A percentile compares a stretch with the other conserved stretches of the same genome.
These are phyloP conservation scores for Ectemnius continuus DNA, from an alignment of 2,888 invertebrate species.

Conservation along the genomic window DNA sequence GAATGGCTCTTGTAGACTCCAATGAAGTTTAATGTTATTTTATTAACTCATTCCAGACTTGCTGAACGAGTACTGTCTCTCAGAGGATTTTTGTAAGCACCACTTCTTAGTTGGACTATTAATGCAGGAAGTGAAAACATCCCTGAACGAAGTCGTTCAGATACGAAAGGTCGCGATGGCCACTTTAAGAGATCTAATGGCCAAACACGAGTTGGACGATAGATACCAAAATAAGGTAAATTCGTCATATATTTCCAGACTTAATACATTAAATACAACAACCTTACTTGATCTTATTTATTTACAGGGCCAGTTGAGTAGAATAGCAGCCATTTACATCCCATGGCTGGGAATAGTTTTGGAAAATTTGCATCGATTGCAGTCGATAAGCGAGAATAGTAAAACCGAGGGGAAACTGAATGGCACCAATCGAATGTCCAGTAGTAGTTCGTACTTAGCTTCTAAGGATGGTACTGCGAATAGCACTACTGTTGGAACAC, in stretches of 20 bases:
- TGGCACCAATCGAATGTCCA: constrained; percentile 80
- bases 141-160: constrained; percentile 91
- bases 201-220: constrained; percentile 96
- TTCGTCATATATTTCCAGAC: background rate
- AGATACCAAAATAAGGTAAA: constrained; percentile 88
- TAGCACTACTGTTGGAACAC: constrained; percentile 64
- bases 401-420: constrained; percentile 76
- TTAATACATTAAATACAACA: background rate
- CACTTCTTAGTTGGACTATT: constrained; percentile 95
- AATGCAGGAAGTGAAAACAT: constrained; percentile 91
- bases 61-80: constrained; percentile 82
- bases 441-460: constrained; percentile 81
- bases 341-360: constrained; percentile 93
- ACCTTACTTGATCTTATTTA: constrained; percentile 8
- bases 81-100: constrained; percentile 92
- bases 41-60: constrained; percentile 63
- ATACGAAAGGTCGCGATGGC: constrained; percentile 89
- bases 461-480: constrained; percentile 78
- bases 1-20: no score
- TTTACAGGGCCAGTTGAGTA: constrained; percentile 84
- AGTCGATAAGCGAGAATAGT: constrained; percentile 72
- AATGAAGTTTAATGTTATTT: no score
- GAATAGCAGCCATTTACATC: constrained; percentile 93
- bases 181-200: constrained; percentile 90
- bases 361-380: constrained; percentile 90